A percentile compares a stretch with the other conserved stretches of the same genome.
Conservation (phyloP, 2,888 invertebrate species). For the Stenotaenia linearis region DNA sequence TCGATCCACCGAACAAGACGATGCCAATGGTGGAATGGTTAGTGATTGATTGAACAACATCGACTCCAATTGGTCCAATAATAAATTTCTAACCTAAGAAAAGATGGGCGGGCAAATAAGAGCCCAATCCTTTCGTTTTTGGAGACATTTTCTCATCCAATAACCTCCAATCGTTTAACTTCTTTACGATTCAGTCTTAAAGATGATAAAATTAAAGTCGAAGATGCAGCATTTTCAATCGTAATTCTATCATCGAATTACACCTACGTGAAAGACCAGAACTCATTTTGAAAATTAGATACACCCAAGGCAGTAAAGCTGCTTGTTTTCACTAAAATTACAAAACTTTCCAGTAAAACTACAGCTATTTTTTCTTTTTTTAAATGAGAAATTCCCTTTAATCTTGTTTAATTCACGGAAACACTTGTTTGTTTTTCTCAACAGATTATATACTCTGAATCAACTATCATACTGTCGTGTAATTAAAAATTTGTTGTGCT, state of each 20-base stretch:
- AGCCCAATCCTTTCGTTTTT: not conserved
- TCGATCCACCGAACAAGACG: not conserved
- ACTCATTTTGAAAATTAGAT: not conserved
- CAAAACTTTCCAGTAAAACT: too few species aligned
- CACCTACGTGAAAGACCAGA: not conserved
- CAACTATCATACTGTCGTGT: not conserved
- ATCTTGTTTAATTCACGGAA: too few species aligned
- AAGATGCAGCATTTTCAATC: not conserved
- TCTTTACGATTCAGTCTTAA: not conserved
- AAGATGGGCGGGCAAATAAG: not conserved
- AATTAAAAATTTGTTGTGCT: not conserved
- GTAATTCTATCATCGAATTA: not conserved
- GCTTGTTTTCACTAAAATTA: too few species aligned
- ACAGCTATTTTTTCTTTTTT: too few species aligned
- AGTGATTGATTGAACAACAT: conserved; percentile 4
- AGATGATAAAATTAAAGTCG: not conserved
- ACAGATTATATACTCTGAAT: not conserved
- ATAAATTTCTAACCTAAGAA: not conserved
- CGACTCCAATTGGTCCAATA: conserved; percentile 11
- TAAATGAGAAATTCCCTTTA: too few species aligned
- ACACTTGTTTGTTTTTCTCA: too few species aligned
- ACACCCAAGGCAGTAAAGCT: too few species aligned
- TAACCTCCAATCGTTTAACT: not conserved
- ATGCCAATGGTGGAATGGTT: conserved; percentile 7
- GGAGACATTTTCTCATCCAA: not conserved